A percentile compares a stretch with the other conserved stretches of the same genome.
Conservation (phyloP, 2,888 invertebrate species). For the Lasioglossum villosulum region DNA sequence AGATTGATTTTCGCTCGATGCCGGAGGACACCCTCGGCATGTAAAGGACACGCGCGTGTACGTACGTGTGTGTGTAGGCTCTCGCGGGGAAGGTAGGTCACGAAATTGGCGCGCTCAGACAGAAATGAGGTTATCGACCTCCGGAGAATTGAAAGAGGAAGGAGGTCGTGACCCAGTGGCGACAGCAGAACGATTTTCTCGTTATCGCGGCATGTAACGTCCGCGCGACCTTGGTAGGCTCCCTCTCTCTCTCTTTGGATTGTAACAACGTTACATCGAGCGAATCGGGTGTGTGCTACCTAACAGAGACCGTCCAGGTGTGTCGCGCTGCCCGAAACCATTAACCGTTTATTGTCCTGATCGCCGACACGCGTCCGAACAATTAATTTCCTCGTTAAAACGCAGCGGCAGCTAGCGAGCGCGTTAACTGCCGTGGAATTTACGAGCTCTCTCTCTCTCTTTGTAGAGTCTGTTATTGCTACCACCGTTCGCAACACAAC, state of each 20-base stretch:
- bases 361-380: neutral
- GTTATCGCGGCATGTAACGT: slow-evolving; percentile 66
- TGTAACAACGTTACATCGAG: slow-evolving; percentile 55
- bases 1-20: slow-evolving; percentile 44
- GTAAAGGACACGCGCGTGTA: neutral
- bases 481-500: neutral
- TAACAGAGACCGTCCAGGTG: neutral
- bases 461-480: neutral
- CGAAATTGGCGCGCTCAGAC: slow-evolving; percentile 70
- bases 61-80: slow-evolving; percentile 47
- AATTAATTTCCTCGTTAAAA: neutral
- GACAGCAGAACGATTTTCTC: slow-evolving; percentile 72
- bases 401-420: neutral
- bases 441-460: neutral
- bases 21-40: neutral
- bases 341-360: neutral
- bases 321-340: neutral
- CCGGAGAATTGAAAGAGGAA: slow-evolving; percentile 73
- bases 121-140: slow-evolving; percentile 76
- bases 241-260: slow-evolving; percentile 1
- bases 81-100: slow-evolving; percentile 68
- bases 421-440: neutral
- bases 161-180: slow-evolving; percentile 78
- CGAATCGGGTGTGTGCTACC: slow-evolving; percentile 9
- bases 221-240: slow-evolving; percentile 58